phyloP scores from a whole-genome alignment of 2,797 vertebrate genomes.

The Sorex maritimensis region DNA sequence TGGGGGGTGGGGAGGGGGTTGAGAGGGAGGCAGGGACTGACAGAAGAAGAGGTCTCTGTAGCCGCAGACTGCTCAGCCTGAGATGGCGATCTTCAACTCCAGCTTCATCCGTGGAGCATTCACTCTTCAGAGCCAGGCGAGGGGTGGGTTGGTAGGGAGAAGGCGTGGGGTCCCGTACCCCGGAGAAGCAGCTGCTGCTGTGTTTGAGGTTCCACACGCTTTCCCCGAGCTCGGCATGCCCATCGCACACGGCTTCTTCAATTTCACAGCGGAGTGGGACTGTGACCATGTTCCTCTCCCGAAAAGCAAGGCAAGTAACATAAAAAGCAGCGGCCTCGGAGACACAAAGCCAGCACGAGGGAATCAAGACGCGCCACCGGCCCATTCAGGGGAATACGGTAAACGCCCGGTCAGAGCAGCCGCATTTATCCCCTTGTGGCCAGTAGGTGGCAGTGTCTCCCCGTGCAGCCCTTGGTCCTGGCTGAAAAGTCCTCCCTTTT shows the following conservation, averaged over 20 bases:
- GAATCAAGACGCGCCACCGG: too few species aligned
- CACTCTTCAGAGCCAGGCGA: too few species aligned
- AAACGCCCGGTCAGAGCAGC: too few species aligned
- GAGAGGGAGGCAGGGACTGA: conserved; percentile 79
- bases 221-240: background rate
- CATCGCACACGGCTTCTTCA: background rate
- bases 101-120: conserved; percentile 78
- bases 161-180: too few species aligned
- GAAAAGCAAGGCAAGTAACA: background rate
- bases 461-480: too few species aligned
- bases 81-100: conserved; percentile 88
- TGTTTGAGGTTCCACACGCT: background rate
- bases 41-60: conserved; percentile 36
- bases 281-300: background rate
- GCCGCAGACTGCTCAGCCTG: conserved; percentile 79
- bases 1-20: conserved; percentile 69
- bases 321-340: background rate
- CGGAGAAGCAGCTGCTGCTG: too few species aligned
- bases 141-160: too few species aligned
- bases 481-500: too few species aligned
- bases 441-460: too few species aligned
- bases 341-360: too few species aligned
- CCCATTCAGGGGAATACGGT: too few species aligned
- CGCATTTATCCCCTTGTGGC: too few species aligned
- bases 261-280: background rate